These are phyloP conservation scores for Aplysina aerophoba DNA, from an alignment of 37 sponge, comb jelly and placozoan genomes.

Conservation along the genomic window DNA sequence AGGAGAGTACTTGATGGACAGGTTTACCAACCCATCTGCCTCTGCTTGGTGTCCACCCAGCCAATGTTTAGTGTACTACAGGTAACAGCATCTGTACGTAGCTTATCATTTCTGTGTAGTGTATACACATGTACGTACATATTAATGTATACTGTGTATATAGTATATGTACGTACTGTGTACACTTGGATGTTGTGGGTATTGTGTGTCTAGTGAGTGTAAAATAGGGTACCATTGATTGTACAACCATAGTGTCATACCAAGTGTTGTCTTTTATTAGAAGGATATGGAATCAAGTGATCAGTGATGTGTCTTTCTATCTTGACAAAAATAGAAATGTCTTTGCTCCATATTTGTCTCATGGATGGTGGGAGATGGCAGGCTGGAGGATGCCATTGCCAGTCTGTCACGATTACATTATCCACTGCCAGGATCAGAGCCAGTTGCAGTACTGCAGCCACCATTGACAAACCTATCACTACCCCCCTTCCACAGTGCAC, in stretches of 20 bases:
- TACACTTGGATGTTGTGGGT: neutral
- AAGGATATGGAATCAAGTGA: neutral
- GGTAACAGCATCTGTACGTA: constrained; percentile 24
- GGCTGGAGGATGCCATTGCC: constrained; percentile 3
- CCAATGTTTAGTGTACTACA: constrained; percentile 63
- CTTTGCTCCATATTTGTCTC: constrained; percentile 1
- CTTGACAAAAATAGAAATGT: neutral
- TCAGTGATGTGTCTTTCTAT: neutral
- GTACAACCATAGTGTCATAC: neutral
- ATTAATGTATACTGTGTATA: neutral
- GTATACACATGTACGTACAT: neutral
- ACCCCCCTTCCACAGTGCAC: constrained; percentile 35
- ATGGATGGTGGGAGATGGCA: neutral
- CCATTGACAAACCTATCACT: constrained; percentile 48
- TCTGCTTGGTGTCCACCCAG: constrained; percentile 57
- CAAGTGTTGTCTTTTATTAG: neutral
- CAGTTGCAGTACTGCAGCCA: constrained; percentile 36
- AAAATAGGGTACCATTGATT: neutral
- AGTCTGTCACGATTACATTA: constrained; percentile 1
- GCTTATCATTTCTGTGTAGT: neutral
- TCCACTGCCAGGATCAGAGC: constrained; percentile 47
- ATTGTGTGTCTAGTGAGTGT: neutral
- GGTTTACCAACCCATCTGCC: constrained; percentile 58
- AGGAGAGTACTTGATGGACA: constrained; percentile 1
- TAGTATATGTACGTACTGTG: neutral